These are phyloP conservation scores for Archivesica marissinica DNA, from an alignment of 1,140 invertebrate species.

Conservation along the genomic window DNA sequence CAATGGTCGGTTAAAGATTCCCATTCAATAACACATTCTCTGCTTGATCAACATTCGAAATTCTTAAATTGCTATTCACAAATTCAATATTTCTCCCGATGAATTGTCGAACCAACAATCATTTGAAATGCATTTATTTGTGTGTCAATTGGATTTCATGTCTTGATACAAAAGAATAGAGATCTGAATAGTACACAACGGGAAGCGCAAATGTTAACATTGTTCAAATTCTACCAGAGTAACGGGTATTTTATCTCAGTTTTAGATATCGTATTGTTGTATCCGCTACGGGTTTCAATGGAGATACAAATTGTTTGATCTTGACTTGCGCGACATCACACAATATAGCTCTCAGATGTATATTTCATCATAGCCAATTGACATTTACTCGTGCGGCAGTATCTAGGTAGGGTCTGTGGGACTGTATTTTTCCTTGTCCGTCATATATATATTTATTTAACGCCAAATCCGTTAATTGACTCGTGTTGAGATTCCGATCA, in stretches of 20 bases:
- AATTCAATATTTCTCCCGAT: conserved; percentile 44
- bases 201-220: conserved; percentile 7
- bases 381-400: too few relatives aligned
- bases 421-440: too few relatives aligned
- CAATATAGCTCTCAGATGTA: too few relatives aligned
- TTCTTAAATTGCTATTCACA: conserved; percentile 57
- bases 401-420: too few relatives aligned
- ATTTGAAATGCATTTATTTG: conserved; percentile 56
- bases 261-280: conserved; percentile 6
- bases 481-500: too few relatives aligned
- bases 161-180: conserved; percentile 46
- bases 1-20: conserved; percentile 38
- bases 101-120: conserved; percentile 41
- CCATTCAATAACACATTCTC: neutral
- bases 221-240: conserved; percentile 18
- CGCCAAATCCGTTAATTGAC: too few relatives aligned
- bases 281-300: neutral
- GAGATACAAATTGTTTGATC: neutral
- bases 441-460: too few relatives aligned
- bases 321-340: neutral
- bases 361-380: too few relatives aligned
- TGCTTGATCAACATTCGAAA: conserved; percentile 48
- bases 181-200: conserved; percentile 20
- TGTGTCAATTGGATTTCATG: conserved; percentile 53
- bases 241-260: neutral